Base-by-base conservation (phyloP, 2,888 invertebrate genomes). In the Xestia c-nigrum region DNA sequence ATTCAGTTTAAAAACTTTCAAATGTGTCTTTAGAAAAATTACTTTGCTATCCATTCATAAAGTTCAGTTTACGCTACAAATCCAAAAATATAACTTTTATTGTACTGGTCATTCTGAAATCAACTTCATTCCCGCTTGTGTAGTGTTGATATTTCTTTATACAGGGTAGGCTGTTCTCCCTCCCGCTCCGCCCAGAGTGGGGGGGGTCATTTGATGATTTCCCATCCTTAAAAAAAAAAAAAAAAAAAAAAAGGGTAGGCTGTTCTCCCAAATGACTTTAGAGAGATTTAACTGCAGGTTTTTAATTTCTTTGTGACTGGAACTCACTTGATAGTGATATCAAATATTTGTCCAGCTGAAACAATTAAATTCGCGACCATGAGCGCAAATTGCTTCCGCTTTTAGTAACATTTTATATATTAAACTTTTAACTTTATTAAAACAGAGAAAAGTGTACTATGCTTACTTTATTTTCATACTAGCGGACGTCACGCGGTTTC, bases 281-380 rank as follows among this genome's bases (percentile, higher is more conserved):
- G n/a, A 55, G 21, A 21, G 3, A n/a, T n/a, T 52, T 57, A 6
- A 14, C 57, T 57, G 0, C 24, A 16, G 57, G 24, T 57, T 24
- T 57, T 24, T 6, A 24, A 14, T 24, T 24, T 57, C 57, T 24
- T 6, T 3, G 57, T 57, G 57, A 31, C 31, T 31, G 19, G 19
- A 59, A 31, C 19, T 57, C 12, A 24, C 24, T 40, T 55, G 19
- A 63, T 75, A 24, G 14, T 55, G 5, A 24, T 21, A 46, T 24
- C 24, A 76, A 69, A 78, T 77, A 69, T 77, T 78, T 61, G 61
- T 46, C 21, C 69, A 77, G 46, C 52, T 61, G n/a, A 52, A 61
- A n/a, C 21, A 52, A 76, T 78, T 69, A 24, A 24, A 61, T 78
- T 52, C 21, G 24, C 79, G 61, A 50, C 78, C 77, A 0, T 76